Conservation (phyloP, 53 echinoderm and acorn worm genomes). For the Holothuria scabra region DNA sequence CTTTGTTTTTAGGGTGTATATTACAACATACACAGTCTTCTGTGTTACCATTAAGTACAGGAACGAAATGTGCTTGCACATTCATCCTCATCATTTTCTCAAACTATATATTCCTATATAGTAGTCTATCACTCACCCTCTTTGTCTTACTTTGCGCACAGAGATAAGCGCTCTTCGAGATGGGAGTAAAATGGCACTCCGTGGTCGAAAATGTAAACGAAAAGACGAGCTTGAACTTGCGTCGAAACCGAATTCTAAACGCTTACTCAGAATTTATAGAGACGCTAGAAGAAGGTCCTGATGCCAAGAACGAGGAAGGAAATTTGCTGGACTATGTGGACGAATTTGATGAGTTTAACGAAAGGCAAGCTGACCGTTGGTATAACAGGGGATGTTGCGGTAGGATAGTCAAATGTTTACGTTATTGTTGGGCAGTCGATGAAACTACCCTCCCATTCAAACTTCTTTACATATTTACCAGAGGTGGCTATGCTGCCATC, state of each 20-base stretch:
- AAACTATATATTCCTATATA: too few species aligned
- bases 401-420: not conserved
- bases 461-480: conserved; percentile 73
- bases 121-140: too few species aligned
- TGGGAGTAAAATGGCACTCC: conserved; percentile 29
- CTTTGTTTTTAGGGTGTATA: too few species aligned
- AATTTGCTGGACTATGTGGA: conserved; percentile 1
- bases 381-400: conserved; percentile 32
- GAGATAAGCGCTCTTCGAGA: not conserved
- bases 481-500: conserved; percentile 75
- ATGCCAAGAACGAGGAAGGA: conserved; percentile 29
- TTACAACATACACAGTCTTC: too few species aligned
- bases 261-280: conserved; percentile 44
- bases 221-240: not conserved
- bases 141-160: too few species aligned
- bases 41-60: too few species aligned
- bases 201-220: not conserved
- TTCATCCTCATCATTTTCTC: too few species aligned
- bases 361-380: not conserved
- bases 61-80: too few species aligned
- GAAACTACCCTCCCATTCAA: conserved; percentile 72
- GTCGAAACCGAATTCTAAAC: conserved; percentile 21
- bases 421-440: conserved; percentile 38
- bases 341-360: not conserved
- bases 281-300: conserved; percentile 12